phyloP scores from a whole-genome alignment of 1,140 invertebrate genomes.

The Chymomyza costata region DNA sequence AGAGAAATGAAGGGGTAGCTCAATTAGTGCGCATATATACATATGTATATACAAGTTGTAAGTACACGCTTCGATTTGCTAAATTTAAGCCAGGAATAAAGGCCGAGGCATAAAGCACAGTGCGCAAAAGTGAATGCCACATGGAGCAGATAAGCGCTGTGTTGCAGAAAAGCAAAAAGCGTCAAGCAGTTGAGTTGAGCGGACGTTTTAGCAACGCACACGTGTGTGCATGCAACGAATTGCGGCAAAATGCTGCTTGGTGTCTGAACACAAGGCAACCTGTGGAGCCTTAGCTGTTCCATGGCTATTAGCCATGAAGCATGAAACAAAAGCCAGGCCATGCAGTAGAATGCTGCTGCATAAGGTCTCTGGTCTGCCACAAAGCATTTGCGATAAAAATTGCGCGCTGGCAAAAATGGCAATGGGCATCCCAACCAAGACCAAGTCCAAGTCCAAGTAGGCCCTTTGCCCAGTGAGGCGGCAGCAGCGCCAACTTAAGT shows the following conservation, averaged over 20 bases:
- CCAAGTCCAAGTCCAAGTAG: not conserved
- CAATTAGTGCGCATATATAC: conserved; percentile 52
- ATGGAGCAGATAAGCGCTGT: conserved; percentile 35
- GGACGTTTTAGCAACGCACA: conserved; percentile 72
- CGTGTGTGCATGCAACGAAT: conserved; percentile 49
- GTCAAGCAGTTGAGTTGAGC: conserved; percentile 17
- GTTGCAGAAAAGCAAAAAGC: conserved; percentile 13
- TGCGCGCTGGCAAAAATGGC: conserved; percentile 7
- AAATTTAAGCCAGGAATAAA: conserved; percentile 47
- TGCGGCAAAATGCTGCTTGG: conserved; percentile 64
- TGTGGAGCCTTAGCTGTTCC: conserved; percentile 68
- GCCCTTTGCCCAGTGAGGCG: no score
- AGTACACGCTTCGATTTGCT: conserved; percentile 60
- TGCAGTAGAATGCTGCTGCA: conserved; percentile 6
- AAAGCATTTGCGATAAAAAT: conserved; percentile 65
- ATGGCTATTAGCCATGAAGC: conserved; percentile 65
- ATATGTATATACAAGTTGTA: not conserved
- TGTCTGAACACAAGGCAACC: conserved; percentile 61
- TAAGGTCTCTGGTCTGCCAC: conserved; percentile 37
- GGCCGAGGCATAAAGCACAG: no score
- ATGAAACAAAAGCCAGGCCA: conserved; percentile 57
- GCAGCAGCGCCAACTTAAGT: conserved; percentile 22
- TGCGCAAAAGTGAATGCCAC: conserved; percentile 32
- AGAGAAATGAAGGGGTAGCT: conserved; percentile 27
- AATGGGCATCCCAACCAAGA: not conserved